Evolutionary conservation across 1,140 invertebrate species (phyloP).

Genomic region (Aphelinus certus): DNA sequence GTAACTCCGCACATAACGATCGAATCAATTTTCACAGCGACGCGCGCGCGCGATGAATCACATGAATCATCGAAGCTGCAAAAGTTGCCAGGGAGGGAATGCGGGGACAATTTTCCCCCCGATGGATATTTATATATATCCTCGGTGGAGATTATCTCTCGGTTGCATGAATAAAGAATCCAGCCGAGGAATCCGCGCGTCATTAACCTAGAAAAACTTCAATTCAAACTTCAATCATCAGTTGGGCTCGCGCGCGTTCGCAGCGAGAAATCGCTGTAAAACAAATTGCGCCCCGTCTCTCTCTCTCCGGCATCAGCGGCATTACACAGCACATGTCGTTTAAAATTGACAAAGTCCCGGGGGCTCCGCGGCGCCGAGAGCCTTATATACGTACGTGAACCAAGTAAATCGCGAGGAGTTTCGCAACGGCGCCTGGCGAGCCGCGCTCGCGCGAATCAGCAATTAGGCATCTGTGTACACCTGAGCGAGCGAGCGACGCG

Average conservation of each 20-base stretch:
- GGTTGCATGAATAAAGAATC: too few species aligned
- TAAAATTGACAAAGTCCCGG: conserved; percentile 25
- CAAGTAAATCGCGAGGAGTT: conserved; percentile 28
- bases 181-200: too few species aligned
- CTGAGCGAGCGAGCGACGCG: neutral
- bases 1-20: too few species aligned
- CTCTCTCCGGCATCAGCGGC: neutral
- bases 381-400: conserved; percentile 8
- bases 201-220: too few species aligned
- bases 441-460: conserved; percentile 6
- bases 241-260: neutral
- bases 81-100: too few species aligned
- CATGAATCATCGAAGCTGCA: too few species aligned
- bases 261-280: neutral
- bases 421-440: conserved; percentile 21
- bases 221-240: too few species aligned
- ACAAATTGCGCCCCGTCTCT: neutral
- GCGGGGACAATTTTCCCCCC: too few species aligned
- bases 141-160: too few species aligned
- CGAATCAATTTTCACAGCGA: too few species aligned
- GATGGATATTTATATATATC: too few species aligned
- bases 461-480: conserved; percentile 20
- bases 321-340: conserved; percentile 23
- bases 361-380: neutral
- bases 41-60: too few species aligned